Evolutionary conservation across 2,113 vertebrate species (phyloP), one percentile per base, ranked within the genome.

Genomic region (Piaya cayana): DNA sequence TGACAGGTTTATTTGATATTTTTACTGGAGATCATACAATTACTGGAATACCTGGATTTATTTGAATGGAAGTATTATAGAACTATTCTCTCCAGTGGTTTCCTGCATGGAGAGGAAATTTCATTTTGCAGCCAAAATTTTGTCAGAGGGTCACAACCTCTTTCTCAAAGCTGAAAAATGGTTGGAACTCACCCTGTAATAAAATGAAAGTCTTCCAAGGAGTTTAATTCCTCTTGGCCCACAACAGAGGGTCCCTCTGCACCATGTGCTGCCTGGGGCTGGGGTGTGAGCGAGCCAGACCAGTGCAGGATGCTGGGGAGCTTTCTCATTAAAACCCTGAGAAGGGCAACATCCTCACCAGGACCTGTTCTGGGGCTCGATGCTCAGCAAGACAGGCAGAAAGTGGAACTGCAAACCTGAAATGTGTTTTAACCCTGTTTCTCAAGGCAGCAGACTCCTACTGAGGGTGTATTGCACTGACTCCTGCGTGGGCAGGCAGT

Each of bases 1-100:
- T 90, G 94, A 95, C 95, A 96, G 93, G 86, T 97, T 96, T 97
- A 97, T 97, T 96, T 96, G 92, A 94, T 96, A 84, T 96, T 96
- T 96, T 96, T 96, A 92, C 94, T 94, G 93, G 90, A 95, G 82
- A 90, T 77, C 80, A 34, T 95, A 96, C 92, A 95, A 97, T 96
- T 96, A 97, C 94, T 96, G 95, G 95, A 96, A 96, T 96, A 96
- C 92, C 93, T 94, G 95, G 72, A 92, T 96, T 97, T 95, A 93
- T 96, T 94, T 97, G 92, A 96, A 96, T 97, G 92, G 94, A 90
- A 94, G 88, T 96, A 94, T 95, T 96, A 96, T 93, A 96, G 90
- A 96, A 95, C 93, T 96, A 96, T 82, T 96, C 93, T 97, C 93
- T 94, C 93, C 71, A 34, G 93, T 68, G 92, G 95, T 96, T 96